phyloP scores from a whole-genome alignment of 1,140 invertebrate genomes.

The Rhopalosiphum maidis region DNA sequence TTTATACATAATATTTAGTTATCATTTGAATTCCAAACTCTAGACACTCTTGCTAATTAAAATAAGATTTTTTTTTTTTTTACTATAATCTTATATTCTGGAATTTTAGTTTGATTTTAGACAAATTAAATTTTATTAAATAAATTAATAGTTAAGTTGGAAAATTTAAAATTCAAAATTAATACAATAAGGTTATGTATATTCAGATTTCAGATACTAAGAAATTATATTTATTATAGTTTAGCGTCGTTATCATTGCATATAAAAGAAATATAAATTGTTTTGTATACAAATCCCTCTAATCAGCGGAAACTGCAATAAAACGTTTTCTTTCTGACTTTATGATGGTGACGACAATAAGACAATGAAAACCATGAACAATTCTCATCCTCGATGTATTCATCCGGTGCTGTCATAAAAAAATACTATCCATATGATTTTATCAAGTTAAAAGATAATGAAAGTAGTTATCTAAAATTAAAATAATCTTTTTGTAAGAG shows the following conservation, averaged over 20 bases:
- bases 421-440: conserved; percentile 3
- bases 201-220: too few relatives aligned
- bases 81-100: too few relatives aligned
- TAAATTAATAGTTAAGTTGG: not conserved
- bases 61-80: not conserved
- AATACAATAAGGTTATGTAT: not conserved
- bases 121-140: too few relatives aligned
- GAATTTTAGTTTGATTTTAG: too few relatives aligned
- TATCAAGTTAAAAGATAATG: conserved; percentile 50
- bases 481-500: not conserved
- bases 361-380: not conserved
- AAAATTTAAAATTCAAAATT: not conserved
- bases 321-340: conserved; percentile 49
- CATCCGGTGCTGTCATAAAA: not conserved
- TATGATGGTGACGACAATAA: conserved; percentile 18
- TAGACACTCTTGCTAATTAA: not conserved
- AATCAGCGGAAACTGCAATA: conserved; percentile 36
- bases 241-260: not conserved
- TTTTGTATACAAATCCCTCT: not conserved
- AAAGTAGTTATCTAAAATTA: not conserved
- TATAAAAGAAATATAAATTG: not conserved
- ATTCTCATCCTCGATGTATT: not conserved
- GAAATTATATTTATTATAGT: not conserved
- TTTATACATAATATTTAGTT: not conserved
- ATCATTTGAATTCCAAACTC: not conserved